phyloP scores from a whole-genome alignment of 2,113 vertebrate genomes.

The Protobothrops flavoviridis region DNA sequence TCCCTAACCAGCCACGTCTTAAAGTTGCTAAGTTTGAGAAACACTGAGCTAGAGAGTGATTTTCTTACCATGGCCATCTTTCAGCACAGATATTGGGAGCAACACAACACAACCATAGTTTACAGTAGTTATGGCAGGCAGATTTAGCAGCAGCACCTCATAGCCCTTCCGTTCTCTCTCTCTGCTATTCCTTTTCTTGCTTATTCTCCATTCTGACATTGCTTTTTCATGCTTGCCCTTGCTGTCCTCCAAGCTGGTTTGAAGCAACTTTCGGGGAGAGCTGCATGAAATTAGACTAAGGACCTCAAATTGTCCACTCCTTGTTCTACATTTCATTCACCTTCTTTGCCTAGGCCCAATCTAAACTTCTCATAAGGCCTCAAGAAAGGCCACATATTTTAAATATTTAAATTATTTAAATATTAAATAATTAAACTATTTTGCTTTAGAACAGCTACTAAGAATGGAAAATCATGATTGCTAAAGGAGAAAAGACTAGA shows the following conservation, averaged over 20 bases:
- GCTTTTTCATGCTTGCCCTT: not conserved
- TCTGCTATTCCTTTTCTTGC: not conserved
- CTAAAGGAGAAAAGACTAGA: not conserved
- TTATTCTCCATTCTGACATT: not conserved
- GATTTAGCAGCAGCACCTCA: not conserved
- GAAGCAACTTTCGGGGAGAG: not conserved
- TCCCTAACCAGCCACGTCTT: not conserved
- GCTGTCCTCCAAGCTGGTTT: not conserved
- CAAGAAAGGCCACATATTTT: not conserved
- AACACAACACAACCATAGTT: not conserved
- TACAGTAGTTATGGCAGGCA: not conserved
- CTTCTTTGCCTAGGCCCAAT: not conserved
- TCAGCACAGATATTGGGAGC: not conserved
- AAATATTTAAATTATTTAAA: not conserved
- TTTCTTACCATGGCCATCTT: not conserved
- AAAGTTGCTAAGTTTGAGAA: not conserved
- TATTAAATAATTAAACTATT: not conserved
- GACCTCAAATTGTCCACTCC: not conserved
- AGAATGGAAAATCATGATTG: not conserved
- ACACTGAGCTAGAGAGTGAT: not conserved
- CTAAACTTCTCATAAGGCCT: not conserved
- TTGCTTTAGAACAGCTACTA: not conserved
- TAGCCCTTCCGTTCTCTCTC: not conserved
- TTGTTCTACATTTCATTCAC: not conserved
- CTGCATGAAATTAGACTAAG: not conserved